Evolutionary conservation across 2,113 vertebrate species (phyloP).

Genomic region (Rhinopomastus cyanomelas): DNA sequence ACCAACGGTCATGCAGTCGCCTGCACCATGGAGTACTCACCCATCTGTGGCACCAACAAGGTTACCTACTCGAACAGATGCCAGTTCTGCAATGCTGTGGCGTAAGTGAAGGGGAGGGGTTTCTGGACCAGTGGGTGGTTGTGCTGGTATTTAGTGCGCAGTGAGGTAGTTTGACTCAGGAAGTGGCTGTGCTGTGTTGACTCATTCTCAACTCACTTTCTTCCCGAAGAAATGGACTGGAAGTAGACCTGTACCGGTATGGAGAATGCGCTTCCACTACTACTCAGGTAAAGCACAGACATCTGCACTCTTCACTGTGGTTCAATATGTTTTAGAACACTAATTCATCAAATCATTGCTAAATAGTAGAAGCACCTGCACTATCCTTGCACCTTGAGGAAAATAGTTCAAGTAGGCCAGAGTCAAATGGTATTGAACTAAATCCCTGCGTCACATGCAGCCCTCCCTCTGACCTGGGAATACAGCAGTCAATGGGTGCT

Average conservation of each 20-base stretch:
- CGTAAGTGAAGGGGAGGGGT: constrained; percentile 30
- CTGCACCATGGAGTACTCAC: background rate
- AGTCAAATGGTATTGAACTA: background rate
- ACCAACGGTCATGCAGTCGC: accelerated
- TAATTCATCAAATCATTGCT: background rate
- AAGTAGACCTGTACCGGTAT: background rate
- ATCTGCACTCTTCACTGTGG: background rate
- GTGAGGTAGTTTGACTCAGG: accelerated
- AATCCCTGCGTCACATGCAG: background rate
- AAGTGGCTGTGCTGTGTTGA: background rate
- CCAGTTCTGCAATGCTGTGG: constrained; percentile 41
- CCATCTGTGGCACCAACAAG: constrained; percentile 68
- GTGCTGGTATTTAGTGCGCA: background rate
- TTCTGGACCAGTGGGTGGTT: background rate
- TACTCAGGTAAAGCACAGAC: background rate
- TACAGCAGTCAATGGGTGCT: background rate
- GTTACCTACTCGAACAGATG: constrained; percentile 66
- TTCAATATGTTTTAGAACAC: background rate
- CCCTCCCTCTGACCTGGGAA: background rate
- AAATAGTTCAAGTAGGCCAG: background rate
- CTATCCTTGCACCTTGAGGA: background rate
- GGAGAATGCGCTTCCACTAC: background rate
- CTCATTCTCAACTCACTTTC: background rate
- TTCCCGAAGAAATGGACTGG: constrained; percentile 25
- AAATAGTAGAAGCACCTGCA: background rate